phyloP scores from a whole-genome alignment of 2,888 invertebrate species.

The Monopis laevigella region DNA sequence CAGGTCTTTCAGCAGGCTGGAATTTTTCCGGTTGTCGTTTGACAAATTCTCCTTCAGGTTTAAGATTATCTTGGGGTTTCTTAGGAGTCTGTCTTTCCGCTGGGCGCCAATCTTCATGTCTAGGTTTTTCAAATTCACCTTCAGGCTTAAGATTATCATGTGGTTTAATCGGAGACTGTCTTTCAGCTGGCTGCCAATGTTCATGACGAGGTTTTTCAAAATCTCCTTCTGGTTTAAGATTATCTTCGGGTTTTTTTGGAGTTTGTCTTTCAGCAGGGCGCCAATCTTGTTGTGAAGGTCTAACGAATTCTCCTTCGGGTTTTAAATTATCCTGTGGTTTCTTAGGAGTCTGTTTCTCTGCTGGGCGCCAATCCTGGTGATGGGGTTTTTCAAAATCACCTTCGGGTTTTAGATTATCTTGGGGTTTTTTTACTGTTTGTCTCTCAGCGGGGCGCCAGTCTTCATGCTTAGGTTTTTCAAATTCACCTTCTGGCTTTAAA shows the following conservation, averaged over 20 bases:
- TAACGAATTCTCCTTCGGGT: slow-evolving; percentile 58
- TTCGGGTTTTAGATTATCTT: slow-evolving; percentile 53
- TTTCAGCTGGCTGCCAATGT: slow-evolving; percentile 40
- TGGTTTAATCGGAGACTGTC: slow-evolving; percentile 45
- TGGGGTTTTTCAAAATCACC: slow-evolving; percentile 54
- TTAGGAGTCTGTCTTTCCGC: slow-evolving; percentile 33
- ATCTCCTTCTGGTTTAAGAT: slow-evolving; percentile 67
- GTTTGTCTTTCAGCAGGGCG: slow-evolving; percentile 48
- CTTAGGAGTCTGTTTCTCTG: slow-evolving; percentile 26
- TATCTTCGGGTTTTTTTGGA: slow-evolving; percentile 65
- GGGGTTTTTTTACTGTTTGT: slow-evolving; percentile 33
- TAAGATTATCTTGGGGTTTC: slow-evolving; percentile 51
- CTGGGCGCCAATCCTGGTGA: slow-evolving; percentile 25
- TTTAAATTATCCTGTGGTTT: slow-evolving; percentile 45
- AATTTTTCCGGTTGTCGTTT: slow-evolving; percentile 40
- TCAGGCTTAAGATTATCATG: slow-evolving; percentile 59
- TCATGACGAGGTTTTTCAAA: slow-evolving; percentile 40
- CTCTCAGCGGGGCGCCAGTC: slow-evolving; percentile 39
- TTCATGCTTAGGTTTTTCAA: slow-evolving; percentile 57
- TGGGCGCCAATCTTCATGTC: slow-evolving; percentile 25
- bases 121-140: slow-evolving; percentile 50
- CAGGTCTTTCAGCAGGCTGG: slow-evolving; percentile 40
- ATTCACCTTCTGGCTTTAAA: slow-evolving; percentile 62
- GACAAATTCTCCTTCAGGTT: slow-evolving; percentile 49
- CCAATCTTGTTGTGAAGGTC: slow-evolving; percentile 33